phyloP scores from a whole-genome alignment of 2,113 vertebrate species.

The Pelecanus crispus region DNA sequence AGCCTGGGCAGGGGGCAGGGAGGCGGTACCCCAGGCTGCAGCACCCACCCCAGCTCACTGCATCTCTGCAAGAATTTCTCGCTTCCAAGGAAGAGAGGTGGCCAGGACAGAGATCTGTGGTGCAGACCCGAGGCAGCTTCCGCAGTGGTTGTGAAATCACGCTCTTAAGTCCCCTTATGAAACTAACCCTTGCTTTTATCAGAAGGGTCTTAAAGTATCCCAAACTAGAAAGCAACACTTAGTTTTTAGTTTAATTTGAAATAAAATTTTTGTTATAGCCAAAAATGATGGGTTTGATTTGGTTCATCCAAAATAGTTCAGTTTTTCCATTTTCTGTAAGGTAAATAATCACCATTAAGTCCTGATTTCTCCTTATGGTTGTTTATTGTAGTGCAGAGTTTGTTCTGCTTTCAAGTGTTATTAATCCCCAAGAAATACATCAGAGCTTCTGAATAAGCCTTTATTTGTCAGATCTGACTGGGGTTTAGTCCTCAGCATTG shows the following conservation, averaged over 20 bases:
- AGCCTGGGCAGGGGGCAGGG: not conserved
- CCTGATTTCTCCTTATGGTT: not conserved
- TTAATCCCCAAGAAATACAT: not conserved
- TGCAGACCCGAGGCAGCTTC: not conserved
- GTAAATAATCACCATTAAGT: not conserved
- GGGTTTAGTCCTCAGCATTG: not conserved
- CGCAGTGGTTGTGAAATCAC: not conserved
- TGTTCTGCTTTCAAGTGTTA: slow-evolving; percentile 18
- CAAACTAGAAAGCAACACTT: not conserved
- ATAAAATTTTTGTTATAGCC: not conserved
- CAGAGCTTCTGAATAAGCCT: not conserved
- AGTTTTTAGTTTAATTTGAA: not conserved
- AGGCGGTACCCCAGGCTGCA: not conserved
- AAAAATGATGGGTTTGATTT: not conserved
- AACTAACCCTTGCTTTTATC: not conserved
- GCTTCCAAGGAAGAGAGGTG: not conserved
- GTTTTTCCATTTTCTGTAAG: not conserved
- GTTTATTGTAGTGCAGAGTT: not conserved
- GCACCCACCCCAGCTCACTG: not conserved
- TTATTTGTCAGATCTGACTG: not conserved
- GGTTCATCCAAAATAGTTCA: not conserved
- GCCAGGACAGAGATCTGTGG: not conserved
- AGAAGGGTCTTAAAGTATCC: not conserved
- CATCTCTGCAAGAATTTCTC: not conserved
- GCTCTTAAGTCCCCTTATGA: not conserved